Evolutionary conservation across 2,888 invertebrate species (phyloP).

Genomic region (Notodonta ziczac): DNA sequence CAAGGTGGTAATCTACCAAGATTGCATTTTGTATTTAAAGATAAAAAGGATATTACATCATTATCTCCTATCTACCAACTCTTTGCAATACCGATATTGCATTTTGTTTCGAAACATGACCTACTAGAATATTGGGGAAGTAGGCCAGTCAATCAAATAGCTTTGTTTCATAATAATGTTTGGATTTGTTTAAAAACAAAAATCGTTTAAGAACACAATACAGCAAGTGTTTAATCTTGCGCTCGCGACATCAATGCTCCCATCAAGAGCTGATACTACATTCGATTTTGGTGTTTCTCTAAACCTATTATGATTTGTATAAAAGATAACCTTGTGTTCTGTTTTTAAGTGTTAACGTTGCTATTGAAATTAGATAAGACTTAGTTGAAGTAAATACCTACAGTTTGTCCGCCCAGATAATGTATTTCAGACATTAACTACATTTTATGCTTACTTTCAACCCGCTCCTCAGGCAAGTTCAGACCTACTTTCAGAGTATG

Average conservation of each 20-base stretch:
- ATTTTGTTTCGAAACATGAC: background rate
- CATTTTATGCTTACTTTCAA: no score
- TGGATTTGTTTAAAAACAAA: background rate
- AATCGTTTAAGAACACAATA: background rate
- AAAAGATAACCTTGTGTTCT: background rate
- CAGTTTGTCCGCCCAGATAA: no score
- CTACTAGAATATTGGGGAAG: background rate
- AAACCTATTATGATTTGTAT: background rate
- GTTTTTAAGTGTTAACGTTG: background rate
- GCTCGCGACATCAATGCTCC: background rate
- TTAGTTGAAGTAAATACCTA: no score
- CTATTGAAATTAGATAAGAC: no score
- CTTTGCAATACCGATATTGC: background rate
- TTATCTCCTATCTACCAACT: background rate
- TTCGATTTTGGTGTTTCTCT: background rate
- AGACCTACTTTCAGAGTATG: no score
- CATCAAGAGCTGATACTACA: background rate
- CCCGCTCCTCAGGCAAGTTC: no score
- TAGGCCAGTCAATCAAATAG: background rate
- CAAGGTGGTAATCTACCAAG: no score
- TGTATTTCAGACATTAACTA: no score
- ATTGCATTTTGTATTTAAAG: background rate
- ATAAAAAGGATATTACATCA: background rate
- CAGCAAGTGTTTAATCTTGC: conserved; percentile 1
- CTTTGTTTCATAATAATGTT: background rate